These are phyloP conservation scores for Phragmatobia fuliginosa DNA, from an alignment of 2,888 invertebrate species.

Conservation along the genomic window DNA sequence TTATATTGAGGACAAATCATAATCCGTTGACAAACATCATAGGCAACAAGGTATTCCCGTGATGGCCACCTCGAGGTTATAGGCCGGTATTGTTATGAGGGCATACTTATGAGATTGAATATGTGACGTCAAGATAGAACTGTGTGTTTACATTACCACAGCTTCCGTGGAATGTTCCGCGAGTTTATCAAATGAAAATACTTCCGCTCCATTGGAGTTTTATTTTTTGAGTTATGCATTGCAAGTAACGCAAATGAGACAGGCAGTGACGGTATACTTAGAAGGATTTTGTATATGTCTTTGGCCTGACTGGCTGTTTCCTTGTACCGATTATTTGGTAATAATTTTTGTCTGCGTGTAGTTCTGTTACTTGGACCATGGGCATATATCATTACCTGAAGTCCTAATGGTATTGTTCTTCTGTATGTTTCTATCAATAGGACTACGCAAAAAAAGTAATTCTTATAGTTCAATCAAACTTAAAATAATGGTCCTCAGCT, in stretches of 20 bases:
- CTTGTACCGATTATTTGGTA: background rate
- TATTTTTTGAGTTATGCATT: background rate
- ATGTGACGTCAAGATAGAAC: background rate
- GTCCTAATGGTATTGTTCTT: no score
- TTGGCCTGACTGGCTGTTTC: background rate
- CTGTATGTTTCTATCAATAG: no score
- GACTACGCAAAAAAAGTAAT: no score
- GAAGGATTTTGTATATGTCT: background rate
- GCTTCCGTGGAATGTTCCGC: background rate
- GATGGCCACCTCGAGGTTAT: background rate
- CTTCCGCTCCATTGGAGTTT: no score
- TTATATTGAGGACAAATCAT: background rate
- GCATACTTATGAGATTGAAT: background rate
- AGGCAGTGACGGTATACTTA: background rate
- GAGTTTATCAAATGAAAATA: background rate
- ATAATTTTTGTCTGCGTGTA: no score
- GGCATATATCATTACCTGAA: no score
- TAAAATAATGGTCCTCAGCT: no score
- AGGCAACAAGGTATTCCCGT: background rate
- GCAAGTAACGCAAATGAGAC: background rate
- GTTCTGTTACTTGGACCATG: no score
- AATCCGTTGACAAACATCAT: background rate
- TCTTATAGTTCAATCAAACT: no score
- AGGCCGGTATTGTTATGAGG: background rate
- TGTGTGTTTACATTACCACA: background rate